Percentiles rank a stretch among this genome's conserved stretches.
These are phyloP conservation scores for Chirona hameri DNA, from an alignment of 2,888 invertebrate species.

Conservation along the genomic window DNA sequence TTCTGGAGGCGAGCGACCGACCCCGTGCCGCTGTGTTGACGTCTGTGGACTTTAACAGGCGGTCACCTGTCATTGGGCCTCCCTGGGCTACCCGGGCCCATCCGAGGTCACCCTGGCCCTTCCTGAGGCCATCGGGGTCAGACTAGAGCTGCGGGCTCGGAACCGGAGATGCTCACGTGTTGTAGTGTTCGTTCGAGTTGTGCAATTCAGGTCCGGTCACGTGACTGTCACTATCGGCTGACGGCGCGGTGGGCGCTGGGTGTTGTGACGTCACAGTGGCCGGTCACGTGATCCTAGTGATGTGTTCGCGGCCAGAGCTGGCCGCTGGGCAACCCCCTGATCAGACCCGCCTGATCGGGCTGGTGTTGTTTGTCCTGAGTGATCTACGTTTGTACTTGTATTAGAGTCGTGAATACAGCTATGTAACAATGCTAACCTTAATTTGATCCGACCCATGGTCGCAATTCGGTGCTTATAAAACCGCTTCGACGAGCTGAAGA, in stretches of 20 bases:
- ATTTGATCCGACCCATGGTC: no score
- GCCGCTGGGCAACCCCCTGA: background rate
- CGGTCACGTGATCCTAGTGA: background rate
- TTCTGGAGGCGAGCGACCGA: no score
- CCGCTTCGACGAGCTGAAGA: no score
- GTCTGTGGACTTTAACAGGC: background rate
- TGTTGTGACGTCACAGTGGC: background rate
- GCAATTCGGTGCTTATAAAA: no score
- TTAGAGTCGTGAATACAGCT: background rate
- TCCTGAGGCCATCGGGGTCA: background rate
- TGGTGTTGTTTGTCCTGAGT: background rate
- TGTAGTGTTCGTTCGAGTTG: background rate
- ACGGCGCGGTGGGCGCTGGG: background rate
- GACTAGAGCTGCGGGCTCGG: background rate
- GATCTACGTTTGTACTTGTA: background rate
- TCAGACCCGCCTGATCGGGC: background rate
- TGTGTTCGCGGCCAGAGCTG: no score
- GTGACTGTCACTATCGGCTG: background rate
- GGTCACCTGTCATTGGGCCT: background rate
- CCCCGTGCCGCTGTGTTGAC: no score
- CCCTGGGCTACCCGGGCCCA: background rate
- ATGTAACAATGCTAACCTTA: no score
- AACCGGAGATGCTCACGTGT: background rate
- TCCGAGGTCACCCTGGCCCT: background rate
- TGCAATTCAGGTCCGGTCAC: slow-evolving; percentile 12